phyloP scores from a whole-genome alignment of 2,797 vertebrate genomes.

The Chelmon rostratus region DNA sequence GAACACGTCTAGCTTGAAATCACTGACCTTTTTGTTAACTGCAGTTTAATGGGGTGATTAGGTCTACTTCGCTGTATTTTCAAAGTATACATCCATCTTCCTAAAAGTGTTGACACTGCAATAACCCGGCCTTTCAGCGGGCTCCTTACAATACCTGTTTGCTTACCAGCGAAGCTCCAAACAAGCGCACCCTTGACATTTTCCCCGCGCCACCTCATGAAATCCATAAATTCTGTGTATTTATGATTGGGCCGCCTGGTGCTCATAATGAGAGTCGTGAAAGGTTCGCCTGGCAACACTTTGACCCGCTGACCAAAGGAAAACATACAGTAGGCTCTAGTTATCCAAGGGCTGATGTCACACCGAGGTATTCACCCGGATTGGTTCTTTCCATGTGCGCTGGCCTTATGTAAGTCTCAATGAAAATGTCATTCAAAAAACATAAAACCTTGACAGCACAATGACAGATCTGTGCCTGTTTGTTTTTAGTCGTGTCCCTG shows the following conservation, averaged over 20 bases:
- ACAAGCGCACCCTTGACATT: constrained; percentile 66
- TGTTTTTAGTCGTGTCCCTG: constrained; percentile 16
- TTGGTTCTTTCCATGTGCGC: constrained; percentile 39
- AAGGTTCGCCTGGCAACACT: constrained; percentile 58
- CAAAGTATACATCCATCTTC: constrained; percentile 70
- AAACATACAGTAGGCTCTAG: constrained; percentile 51
- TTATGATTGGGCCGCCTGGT: constrained; percentile 51
- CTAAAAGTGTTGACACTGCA: constrained; percentile 70
- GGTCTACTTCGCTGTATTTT: constrained; percentile 61
- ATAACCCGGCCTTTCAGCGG: constrained; percentile 59
- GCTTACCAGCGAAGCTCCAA: constrained; percentile 41
- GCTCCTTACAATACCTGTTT: constrained; percentile 46
- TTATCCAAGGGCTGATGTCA: constrained; percentile 63
- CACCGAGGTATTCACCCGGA: constrained; percentile 12
- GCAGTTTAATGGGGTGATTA: constrained; percentile 69
- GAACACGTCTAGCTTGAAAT: constrained; percentile 59
- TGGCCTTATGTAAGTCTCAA: constrained; percentile 34
- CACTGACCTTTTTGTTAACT: constrained; percentile 72
- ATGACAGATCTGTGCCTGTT: constrained; percentile 36
- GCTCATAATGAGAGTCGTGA: constrained; percentile 49
- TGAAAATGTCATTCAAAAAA: constrained; percentile 50
- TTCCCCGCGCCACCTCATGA: constrained; percentile 44
- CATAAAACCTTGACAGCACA: constrained; percentile 37
- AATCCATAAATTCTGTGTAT: constrained; percentile 69
- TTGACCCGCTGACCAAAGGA: constrained; percentile 53